These are phyloP conservation scores for Hiodon alosoides DNA, from an alignment of 2,113 vertebrate species.

Conservation along the genomic window DNA sequence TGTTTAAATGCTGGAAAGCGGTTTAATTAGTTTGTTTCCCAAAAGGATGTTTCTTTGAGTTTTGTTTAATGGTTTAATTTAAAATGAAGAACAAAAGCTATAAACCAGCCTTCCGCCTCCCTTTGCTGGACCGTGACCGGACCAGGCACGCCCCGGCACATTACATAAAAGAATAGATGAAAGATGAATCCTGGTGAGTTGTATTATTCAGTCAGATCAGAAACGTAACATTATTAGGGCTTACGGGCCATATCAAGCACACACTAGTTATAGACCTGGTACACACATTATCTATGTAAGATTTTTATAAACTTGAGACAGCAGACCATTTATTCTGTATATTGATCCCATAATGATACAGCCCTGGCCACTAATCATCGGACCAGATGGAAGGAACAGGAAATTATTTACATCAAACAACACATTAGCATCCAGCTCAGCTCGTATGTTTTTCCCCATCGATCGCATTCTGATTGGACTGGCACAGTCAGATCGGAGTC, in stretches of 20 bases:
- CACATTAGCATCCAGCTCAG: not conserved
- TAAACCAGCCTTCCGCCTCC: too few relatives aligned
- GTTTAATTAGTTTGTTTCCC: too few relatives aligned
- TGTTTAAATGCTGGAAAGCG: too few relatives aligned
- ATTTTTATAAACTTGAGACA: not conserved
- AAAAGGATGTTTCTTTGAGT: too few relatives aligned
- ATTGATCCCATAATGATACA: not conserved
- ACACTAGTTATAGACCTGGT: not conserved
- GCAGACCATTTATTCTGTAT: not conserved
- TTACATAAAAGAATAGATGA: not conserved
- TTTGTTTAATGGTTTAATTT: too few relatives aligned
- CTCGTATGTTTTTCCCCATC: not conserved
- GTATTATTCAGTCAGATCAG: not conserved
- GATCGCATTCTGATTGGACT: not conserved
- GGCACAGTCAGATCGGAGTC: not conserved
- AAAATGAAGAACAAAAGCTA: too few relatives aligned
- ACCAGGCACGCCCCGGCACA: too few relatives aligned
- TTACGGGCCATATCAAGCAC: not conserved
- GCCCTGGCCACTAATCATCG: not conserved
- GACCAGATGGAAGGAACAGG: not conserved
- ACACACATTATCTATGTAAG: not conserved
- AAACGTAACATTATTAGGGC: not conserved
- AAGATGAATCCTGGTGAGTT: not conserved
- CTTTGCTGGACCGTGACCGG: too few relatives aligned
- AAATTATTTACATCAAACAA: not conserved